Base-by-base conservation (phyloP, 2,113 vertebrate genomes). In the Serilophus lunatus region DNA sequence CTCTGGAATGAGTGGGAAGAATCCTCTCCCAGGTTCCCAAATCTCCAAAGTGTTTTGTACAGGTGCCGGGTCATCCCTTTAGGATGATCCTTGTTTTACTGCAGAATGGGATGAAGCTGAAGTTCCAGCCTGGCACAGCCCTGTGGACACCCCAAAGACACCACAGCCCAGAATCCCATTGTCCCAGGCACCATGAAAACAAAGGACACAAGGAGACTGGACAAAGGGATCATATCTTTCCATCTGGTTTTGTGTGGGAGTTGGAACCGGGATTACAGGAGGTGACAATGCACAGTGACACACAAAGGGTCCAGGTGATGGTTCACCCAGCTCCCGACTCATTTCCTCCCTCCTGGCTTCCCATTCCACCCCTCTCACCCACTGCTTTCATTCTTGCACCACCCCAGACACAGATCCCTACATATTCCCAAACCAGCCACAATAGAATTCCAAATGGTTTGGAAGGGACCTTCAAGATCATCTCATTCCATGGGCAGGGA, bases 221-320 rank as follows among this genome's bases (percentile, higher is more conserved):
- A 36, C 85, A 24, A 26, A 59, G 60, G 87, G 42, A 61, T 74
- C 7, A 0, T 20, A 84, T 36, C 69, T 86, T n/a, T 29, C 70
- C 44, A 20, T 82, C 75, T 20, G 50, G 42, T 3, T 75, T 20
- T 8, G 25, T 11, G 56, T 9, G n/a, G 56, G 59, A 14, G 47
- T 18, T 81, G 81, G 22, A 54, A 36, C 53, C 65, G 25, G 0
- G 1, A 60, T 81, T 12, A 44, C 70, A 50, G 0, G 12, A 74
- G 74, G 11, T 3, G 70, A 70, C 19, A 33, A 45, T 12, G 40
- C 63, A 14, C 11, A 22, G 47, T 2, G 9, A 83, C 64, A n/a
- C 9, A 2, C 60, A 50, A 89, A 66, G 3, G 10, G 26, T 31
- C 38, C 36, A 12, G 0, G 3, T 1, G 0, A 8, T 7, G 31